These are phyloP conservation scores for Sardina pilchardus DNA, from an alignment of 2,113 vertebrate genomes.

Conservation along the genomic window DNA sequence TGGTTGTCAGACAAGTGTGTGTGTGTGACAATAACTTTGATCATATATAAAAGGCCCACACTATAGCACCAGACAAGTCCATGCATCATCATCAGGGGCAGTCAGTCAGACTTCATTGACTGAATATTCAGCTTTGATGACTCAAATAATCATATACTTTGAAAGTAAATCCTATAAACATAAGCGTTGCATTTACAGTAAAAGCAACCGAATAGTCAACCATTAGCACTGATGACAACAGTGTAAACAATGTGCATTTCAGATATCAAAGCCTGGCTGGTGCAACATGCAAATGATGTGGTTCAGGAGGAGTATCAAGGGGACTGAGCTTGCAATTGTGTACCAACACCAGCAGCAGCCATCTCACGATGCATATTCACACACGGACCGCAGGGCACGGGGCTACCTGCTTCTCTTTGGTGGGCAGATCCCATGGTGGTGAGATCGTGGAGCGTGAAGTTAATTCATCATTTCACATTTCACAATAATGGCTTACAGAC, in stretches of 20 bases:
- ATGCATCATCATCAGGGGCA: background rate
- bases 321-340: background rate
- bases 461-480: constrained; percentile 13
- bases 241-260: background rate
- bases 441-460: constrained; percentile 25
- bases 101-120: background rate
- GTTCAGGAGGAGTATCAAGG: background rate
- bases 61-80: background rate
- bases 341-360: background rate
- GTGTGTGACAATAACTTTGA: background rate
- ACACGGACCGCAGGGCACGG: constrained; percentile 8
- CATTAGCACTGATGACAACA: background rate
- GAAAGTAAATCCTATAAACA: background rate
- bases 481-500: background rate
- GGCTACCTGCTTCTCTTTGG: constrained; percentile 12
- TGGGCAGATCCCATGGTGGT: background rate
- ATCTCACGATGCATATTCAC: constrained; percentile 27
- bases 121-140: background rate
- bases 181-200: background rate
- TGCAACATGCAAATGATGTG: background rate
- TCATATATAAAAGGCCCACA: background rate
- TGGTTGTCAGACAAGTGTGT: background rate
- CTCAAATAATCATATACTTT: background rate
- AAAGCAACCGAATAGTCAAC: background rate
- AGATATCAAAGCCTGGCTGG: background rate